phyloP scores from a whole-genome alignment of 2,797 vertebrate species.

The Poeciliopsis paucimaculata region DNA sequence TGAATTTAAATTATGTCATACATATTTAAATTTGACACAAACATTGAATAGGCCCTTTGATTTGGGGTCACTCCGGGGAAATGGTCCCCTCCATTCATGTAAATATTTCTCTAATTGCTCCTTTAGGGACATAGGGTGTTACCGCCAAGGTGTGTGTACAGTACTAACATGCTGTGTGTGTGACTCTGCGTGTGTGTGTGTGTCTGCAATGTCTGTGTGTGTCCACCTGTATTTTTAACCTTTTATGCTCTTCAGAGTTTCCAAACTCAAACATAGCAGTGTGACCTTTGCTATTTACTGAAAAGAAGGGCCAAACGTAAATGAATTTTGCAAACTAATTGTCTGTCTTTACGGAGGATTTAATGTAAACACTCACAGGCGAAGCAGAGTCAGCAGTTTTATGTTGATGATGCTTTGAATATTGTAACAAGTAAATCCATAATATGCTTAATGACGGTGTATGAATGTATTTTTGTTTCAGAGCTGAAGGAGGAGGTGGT shows the following conservation, averaged over 20 bases:
- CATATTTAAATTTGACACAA: not conserved
- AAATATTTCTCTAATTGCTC: conserved; percentile 58
- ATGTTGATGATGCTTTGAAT: not conserved
- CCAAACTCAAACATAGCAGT: not conserved
- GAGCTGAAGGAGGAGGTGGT: conserved; percentile 94
- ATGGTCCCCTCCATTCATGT: conserved; percentile 33
- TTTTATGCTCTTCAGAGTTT: conserved; percentile 14
- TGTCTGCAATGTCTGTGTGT: not conserved
- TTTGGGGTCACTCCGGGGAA: conserved; percentile 33
- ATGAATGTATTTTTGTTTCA: conserved; percentile 65
- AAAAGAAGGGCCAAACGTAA: not conserved
- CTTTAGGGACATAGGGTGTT: conserved; percentile 38
- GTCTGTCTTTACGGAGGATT: conserved; percentile 1
- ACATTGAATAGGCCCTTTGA: not conserved
- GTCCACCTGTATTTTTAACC: conserved; percentile 7
- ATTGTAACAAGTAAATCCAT: not conserved
- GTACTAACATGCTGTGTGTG: not conserved
- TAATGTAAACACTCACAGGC: not conserved
- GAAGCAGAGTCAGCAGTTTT: not conserved
- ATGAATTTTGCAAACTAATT: not conserved
- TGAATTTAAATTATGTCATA: not conserved
- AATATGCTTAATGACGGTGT: not conserved
- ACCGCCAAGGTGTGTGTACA: conserved; percentile 4
- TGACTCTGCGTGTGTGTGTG: not conserved
- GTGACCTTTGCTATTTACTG: conserved; percentile 4